phyloP scores from a whole-genome alignment of 37 sponge, comb jelly and placozoan genomes.

The Eunapius fragilis region DNA sequence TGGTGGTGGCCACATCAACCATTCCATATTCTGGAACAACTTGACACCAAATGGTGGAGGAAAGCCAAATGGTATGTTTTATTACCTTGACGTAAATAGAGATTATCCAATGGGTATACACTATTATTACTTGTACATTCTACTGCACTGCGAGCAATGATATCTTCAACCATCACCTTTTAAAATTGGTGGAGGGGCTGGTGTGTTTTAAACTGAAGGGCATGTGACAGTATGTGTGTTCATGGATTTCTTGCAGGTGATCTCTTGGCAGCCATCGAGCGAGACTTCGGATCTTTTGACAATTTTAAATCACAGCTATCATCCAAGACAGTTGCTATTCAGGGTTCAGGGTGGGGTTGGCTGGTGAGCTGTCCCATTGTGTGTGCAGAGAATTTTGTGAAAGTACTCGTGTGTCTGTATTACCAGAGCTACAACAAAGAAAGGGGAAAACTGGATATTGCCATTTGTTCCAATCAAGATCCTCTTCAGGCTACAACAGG shows the following conservation, averaged over 20 bases:
- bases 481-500: conserved; percentile 90
- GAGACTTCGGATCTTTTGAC: conserved; percentile 91
- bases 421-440: conserved; percentile 78
- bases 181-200: too few relatives aligned
- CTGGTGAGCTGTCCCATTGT: conserved; percentile 83
- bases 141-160: too few relatives aligned
- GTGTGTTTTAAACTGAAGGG: too few relatives aligned
- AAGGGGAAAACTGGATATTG: conserved; percentile 56
- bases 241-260: conserved; percentile 58
- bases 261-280: conserved; percentile 72
- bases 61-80: conserved; percentile 66
- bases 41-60: conserved; percentile 91
- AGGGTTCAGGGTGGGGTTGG: conserved; percentile 99
- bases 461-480: conserved; percentile 91
- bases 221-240: too few relatives aligned
- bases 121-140: too few relatives aligned
- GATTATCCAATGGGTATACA: too few relatives aligned
- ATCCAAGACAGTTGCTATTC: conserved; percentile 77
- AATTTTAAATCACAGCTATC: conserved; percentile 71
- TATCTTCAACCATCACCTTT: too few relatives aligned
- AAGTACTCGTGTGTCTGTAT: not conserved
- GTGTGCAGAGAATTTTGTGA: too few relatives aligned
- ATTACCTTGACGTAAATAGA: not conserved
- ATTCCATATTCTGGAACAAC: conserved; percentile 98
- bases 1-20: conserved; percentile 99